phyloP scores from a whole-genome alignment of 2,797 vertebrate genomes.

The Enteromius fasciolatus region DNA sequence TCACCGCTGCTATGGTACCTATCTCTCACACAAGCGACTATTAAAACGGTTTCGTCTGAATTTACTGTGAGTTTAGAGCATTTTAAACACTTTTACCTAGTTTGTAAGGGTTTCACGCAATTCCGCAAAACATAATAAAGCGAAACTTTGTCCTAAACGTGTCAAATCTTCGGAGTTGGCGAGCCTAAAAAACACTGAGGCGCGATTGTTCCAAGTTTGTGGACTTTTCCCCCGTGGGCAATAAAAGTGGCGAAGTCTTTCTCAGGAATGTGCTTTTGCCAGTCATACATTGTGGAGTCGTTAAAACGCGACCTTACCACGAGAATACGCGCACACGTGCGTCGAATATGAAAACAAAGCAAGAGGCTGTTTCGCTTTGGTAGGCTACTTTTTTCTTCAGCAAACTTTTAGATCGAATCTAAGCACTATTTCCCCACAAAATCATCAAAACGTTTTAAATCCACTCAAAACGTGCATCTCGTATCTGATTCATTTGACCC shows the following conservation, averaged over 20 bases:
- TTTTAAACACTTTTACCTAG: not conserved
- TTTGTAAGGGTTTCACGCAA: not conserved
- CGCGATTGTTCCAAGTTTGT: slow-evolving; percentile 3
- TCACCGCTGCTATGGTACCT: not conserved
- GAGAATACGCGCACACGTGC: slow-evolving; percentile 11
- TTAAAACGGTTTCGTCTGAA: not conserved
- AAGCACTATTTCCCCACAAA: too few relatives aligned
- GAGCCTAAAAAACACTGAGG: not conserved
- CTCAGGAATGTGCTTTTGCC: slow-evolving; percentile 6
- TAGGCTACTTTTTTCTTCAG: not conserved
- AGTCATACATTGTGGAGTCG: too few relatives aligned
- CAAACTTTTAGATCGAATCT: not conserved
- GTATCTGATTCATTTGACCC: not conserved
- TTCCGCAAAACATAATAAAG: not conserved
- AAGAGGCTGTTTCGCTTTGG: too few relatives aligned
- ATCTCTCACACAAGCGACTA: not conserved
- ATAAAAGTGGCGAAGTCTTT: not conserved
- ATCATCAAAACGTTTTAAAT: not conserved
- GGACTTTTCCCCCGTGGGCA: not conserved
- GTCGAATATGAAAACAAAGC: not conserved
- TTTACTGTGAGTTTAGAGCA: not conserved
- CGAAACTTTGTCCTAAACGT: not conserved
- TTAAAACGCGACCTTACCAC: not conserved
- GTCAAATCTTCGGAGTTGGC: not conserved
- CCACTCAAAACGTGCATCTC: not conserved